Conservation (phyloP, 2,888 invertebrate species). For the Bhutanitis thaidina region DNA sequence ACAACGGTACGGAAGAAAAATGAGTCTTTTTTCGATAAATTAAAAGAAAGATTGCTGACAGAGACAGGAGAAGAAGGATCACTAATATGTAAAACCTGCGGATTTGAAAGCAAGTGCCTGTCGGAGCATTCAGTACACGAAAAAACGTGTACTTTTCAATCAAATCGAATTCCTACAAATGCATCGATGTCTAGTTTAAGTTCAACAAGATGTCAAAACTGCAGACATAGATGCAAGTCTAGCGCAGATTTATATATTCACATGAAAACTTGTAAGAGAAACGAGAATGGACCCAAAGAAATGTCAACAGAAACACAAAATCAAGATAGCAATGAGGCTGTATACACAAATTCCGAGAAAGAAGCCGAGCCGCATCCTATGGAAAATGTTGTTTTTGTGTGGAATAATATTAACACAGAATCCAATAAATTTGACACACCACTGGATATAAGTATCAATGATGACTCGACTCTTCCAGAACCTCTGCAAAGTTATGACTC, state of each 20-base stretch:
- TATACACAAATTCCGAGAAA: constrained; percentile 47
- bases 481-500: constrained; percentile 52
- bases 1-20: constrained; percentile 79
- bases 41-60: constrained; percentile 86
- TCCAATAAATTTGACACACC: constrained; percentile 60
- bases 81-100: constrained; percentile 84
- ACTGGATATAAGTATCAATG: constrained; percentile 66
- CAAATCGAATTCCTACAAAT: constrained; percentile 58
- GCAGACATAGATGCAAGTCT: constrained; percentile 92
- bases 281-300: constrained; percentile 50
- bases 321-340: constrained; percentile 52
- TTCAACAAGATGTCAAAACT: constrained; percentile 91
- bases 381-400: constrained; percentile 90
- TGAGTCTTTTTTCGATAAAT: constrained; percentile 89
- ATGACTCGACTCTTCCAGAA: constrained; percentile 67
- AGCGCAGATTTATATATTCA: constrained; percentile 88
- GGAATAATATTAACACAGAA: constrained; percentile 84
- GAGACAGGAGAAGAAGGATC: constrained; percentile 83
- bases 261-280: constrained; percentile 84
- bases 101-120: constrained; percentile 88
- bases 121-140: constrained; percentile 90
- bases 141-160: constrained; percentile 81
- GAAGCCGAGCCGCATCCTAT: constrained; percentile 83
- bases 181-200: constrained; percentile 74
- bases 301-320: constrained; percentile 49